These are phyloP conservation scores for Nothura maculosa DNA, from an alignment of 2,797 vertebrate species.

Conservation along the genomic window DNA sequence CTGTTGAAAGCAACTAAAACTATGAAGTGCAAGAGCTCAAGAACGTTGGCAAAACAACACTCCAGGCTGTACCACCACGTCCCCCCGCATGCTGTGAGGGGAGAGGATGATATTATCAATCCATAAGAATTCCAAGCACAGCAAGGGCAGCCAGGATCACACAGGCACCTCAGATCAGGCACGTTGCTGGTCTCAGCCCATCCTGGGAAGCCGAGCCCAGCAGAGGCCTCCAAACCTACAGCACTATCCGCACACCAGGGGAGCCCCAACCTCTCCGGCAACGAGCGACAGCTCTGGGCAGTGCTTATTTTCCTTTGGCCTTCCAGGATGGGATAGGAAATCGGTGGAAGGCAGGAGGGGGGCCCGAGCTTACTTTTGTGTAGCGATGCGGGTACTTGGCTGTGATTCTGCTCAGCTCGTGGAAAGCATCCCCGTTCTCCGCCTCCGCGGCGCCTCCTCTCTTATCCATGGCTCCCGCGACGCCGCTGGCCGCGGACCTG, in stretches of 20 bases:
- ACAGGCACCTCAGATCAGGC: background rate
- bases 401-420: slow-evolving; percentile 74
- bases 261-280: background rate
- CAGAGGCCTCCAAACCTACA: background rate
- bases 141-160: background rate
- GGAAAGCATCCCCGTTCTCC: slow-evolving; percentile 85
- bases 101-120: background rate
- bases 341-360: accelerated
- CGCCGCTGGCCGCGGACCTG: slow-evolving; percentile 62
- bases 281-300: accelerated
- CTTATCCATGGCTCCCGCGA: slow-evolving; percentile 89
- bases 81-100: accelerated
- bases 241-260: background rate
- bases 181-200: accelerated
- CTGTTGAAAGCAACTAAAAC: background rate
- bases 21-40: accelerated
- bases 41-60: background rate
- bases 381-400: slow-evolving; percentile 88
- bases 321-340: no score
- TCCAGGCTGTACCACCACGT: background rate
- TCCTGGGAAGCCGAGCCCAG: background rate
- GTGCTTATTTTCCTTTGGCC: background rate
- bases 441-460: slow-evolving; percentile 82
- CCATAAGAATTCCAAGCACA: background rate
- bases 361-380: slow-evolving; percentile 87